These are phyloP conservation scores for Habrosyne pyritoides DNA, from an alignment of 2,888 invertebrate species.

Conservation along the genomic window DNA sequence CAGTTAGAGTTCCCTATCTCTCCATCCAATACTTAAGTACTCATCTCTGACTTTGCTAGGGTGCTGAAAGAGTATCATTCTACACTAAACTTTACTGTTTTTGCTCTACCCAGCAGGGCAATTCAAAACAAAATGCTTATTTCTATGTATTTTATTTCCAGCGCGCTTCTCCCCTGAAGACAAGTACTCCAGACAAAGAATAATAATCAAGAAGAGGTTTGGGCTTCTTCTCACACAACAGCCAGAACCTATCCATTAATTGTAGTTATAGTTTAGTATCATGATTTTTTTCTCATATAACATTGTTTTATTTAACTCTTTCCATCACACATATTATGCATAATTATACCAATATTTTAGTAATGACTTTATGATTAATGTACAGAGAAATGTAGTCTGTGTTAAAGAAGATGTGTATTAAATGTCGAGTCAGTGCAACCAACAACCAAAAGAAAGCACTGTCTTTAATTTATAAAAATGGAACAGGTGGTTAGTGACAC, in stretches of 20 bases:
- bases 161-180: constrained; percentile 98
- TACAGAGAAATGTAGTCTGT: too few relatives aligned
- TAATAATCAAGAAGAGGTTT: constrained; percentile 95
- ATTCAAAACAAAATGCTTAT: background rate
- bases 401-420: too few relatives aligned
- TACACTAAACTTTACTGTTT: background rate
- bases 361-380: too few relatives aligned
- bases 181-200: constrained; percentile 94
- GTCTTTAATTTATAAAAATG: too few relatives aligned
- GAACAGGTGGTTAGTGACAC: too few relatives aligned
- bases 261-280: background rate
- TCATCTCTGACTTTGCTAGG: too few relatives aligned
- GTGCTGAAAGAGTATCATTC: too few relatives aligned
- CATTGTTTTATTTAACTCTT: background rate
- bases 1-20: too few relatives aligned
- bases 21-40: too few relatives aligned
- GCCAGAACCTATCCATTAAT: constrained; percentile 87
- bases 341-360: too few relatives aligned
- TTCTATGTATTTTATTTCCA: constrained; percentile 60
- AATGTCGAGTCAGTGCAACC: too few relatives aligned
- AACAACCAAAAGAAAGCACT: too few relatives aligned
- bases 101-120: background rate
- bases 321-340: background rate
- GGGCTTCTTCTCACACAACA: constrained; percentile 93
- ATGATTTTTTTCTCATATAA: background rate